Evolutionary conservation across 2,113 vertebrate genomes (phyloP).

Genomic region (Dromaius novaehollandiae): DNA sequence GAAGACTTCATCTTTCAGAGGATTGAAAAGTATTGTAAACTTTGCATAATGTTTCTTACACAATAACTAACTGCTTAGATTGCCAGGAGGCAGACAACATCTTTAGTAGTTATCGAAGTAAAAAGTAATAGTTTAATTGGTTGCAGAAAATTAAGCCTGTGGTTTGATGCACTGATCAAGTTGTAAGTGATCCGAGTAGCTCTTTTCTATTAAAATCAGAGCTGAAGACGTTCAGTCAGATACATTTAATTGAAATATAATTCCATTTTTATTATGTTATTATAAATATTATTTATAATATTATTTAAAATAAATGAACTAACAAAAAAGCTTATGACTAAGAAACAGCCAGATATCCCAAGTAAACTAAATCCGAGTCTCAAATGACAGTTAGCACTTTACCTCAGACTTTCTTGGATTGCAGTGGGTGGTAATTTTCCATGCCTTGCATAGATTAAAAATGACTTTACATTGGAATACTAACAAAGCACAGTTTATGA

Average conservation of each 20-base stretch:
- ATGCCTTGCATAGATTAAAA: not conserved
- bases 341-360: not conserved
- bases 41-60: not conserved
- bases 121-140: not conserved
- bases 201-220: not conserved
- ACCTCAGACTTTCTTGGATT: not conserved
- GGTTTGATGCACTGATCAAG: not conserved
- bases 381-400: not conserved
- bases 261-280: too few species aligned
- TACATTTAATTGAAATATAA: not conserved
- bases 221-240: not conserved
- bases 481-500: not conserved
- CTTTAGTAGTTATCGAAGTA: not conserved
- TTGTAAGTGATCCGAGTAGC: not conserved
- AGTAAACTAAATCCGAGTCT: not conserved
- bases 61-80: not conserved
- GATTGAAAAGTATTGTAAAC: not conserved
- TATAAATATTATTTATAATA: not conserved
- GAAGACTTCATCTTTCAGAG: not conserved
- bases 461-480: not conserved
- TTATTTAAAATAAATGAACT: not conserved
- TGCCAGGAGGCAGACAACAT: not conserved
- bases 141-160: not conserved
- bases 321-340: not conserved
- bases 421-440: not conserved